These are phyloP conservation scores for Pentamera pediparva DNA, from an alignment of 53 echinoderm and acorn worm species.

Conservation along the genomic window DNA sequence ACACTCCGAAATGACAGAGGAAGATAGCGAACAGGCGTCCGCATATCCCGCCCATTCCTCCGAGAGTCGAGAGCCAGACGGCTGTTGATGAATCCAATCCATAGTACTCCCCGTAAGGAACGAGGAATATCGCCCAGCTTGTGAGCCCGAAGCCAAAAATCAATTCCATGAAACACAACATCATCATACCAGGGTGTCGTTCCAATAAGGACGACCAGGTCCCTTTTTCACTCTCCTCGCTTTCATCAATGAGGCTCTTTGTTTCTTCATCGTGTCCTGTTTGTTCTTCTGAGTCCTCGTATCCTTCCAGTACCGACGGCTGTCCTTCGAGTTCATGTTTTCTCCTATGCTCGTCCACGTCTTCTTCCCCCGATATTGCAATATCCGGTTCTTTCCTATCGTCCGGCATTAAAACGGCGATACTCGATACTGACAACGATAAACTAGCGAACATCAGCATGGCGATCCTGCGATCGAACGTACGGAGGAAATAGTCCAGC, in stretches of 20 bases:
- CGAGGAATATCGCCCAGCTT: neutral
- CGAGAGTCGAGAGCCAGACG: neutral
- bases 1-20: neutral
- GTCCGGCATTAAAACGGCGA: no score
- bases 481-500: neutral
- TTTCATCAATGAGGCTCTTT: no score
- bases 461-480: neutral
- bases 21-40: neutral
- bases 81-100: neutral
- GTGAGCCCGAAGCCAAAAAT: neutral
- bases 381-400: no score
- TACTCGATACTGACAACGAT: no score
- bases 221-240: no score
- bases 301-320: no score
- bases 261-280: no score
- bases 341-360: no score
- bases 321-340: no score
- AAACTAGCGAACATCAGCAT: neutral
- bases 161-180: neutral
- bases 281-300: no score
- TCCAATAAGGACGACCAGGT: no score
- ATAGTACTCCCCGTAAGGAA: neutral
- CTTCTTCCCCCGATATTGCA: no score
- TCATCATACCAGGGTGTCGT: neutral
- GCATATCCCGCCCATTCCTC: neutral